phyloP scores from a whole-genome alignment of 2,797 vertebrate genomes.

The Galago senegalensis region DNA sequence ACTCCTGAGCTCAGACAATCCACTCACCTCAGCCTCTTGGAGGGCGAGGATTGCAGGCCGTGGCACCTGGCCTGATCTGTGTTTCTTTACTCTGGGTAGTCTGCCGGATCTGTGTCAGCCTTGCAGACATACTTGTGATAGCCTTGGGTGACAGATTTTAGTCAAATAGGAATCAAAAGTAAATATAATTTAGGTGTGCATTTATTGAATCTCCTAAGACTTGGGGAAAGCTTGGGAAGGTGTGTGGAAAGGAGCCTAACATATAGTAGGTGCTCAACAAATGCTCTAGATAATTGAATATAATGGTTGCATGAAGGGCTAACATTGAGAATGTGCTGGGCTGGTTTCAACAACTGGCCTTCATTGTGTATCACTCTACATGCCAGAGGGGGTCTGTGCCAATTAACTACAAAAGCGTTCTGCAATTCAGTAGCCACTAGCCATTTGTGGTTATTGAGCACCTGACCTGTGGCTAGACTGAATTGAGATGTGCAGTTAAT shows the following conservation, averaged over 20 bases:
- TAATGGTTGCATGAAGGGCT: neutral
- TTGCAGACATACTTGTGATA: neutral
- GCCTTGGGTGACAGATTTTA: slow-evolving; percentile 41
- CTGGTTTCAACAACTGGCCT: neutral
- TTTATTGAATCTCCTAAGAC: slow-evolving; percentile 27
- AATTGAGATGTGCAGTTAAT: neutral
- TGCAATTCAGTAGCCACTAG: neutral
- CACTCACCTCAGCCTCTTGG: too few species aligned
- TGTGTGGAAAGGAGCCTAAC: neutral
- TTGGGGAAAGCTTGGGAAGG: neutral
- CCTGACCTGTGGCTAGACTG: neutral
- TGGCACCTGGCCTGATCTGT: slow-evolving; percentile 47
- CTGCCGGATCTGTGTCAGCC: neutral
- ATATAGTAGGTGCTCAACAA: neutral
- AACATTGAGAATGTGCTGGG: neutral
- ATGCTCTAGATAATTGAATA: neutral
- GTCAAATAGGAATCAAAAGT: slow-evolving; percentile 52
- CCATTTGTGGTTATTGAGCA: neutral
- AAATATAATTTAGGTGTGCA: neutral
- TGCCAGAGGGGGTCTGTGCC: neutral
- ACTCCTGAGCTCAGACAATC: too few species aligned
- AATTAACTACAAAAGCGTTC: neutral
- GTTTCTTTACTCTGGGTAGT: neutral
- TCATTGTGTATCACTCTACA: neutral
- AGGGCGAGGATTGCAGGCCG: too few species aligned